Conservation (phyloP, 2,888 invertebrate genomes). For the Leptopterna dolabrata region DNA sequence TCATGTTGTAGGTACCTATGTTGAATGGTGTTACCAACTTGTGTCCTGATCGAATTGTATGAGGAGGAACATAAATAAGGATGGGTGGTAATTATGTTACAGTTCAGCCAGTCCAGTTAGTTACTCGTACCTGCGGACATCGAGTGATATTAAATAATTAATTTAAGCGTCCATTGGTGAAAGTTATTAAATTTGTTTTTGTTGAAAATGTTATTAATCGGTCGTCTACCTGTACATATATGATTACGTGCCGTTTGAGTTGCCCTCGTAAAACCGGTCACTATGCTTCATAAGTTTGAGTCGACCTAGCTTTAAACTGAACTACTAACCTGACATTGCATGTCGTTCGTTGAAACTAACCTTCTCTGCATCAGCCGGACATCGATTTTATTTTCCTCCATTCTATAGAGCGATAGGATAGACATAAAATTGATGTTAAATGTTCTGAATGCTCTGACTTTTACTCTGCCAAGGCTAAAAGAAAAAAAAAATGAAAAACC, state of each 20-base stretch:
- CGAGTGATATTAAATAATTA: not conserved
- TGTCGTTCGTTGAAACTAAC: not conserved
- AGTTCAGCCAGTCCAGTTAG: too few species aligned
- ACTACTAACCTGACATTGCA: conserved; percentile 18
- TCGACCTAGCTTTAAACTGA: not conserved
- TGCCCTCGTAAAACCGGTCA: not conserved
- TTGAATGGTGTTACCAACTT: too few species aligned
- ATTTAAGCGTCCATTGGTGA: too few species aligned
- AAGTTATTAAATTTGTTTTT: too few species aligned
- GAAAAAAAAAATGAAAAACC: not conserved
- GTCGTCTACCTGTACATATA: too few species aligned
- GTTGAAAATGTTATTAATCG: not conserved
- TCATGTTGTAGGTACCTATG: too few species aligned
- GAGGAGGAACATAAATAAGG: too few species aligned
- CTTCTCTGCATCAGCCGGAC: conserved; percentile 6
- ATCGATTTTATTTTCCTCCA: conserved; percentile 15
- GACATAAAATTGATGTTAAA: conserved; percentile 13
- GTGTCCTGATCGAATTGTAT: too few species aligned
- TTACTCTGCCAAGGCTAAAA: conserved; percentile 2
- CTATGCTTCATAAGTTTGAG: not conserved
- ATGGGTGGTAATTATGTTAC: too few species aligned
- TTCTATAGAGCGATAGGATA: conserved; percentile 23
- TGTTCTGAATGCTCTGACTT: conserved; percentile 6
- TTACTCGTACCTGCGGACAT: too few species aligned
- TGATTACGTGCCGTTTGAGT: too few species aligned